Evolutionary conservation across 2,113 vertebrate species (phyloP).

Genomic region (Arvicanthis niloticus): DNA sequence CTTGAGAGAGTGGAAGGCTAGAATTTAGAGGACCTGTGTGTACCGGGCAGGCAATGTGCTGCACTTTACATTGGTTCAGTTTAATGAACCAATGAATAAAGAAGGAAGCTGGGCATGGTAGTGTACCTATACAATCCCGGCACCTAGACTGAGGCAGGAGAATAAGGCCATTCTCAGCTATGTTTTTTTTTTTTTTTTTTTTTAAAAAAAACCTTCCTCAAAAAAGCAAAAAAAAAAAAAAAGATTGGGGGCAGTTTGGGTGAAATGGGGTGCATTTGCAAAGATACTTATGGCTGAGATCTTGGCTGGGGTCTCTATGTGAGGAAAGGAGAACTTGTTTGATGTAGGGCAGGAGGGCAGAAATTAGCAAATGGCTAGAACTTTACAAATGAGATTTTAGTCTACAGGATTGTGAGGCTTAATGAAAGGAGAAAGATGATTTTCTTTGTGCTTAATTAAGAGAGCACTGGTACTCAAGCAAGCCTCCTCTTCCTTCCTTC

Average conservation of each 20-base stretch:
- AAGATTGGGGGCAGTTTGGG: not conserved
- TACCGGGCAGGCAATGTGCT: not conserved
- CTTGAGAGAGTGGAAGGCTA: not conserved
- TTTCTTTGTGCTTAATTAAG: not conserved
- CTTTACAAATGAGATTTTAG: not conserved
- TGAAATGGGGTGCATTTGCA: not conserved
- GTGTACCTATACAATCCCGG: not conserved
- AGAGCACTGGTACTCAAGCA: not conserved
- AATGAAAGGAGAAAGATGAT: not conserved
- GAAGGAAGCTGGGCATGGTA: not conserved
- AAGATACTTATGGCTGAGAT: not conserved
- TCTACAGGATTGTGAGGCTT: not conserved
- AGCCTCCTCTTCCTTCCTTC: not conserved
- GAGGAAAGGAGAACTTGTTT: not conserved
- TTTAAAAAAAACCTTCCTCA: not conserved
- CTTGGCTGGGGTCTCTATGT: not conserved
- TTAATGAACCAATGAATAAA: not conserved
- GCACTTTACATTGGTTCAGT: not conserved
- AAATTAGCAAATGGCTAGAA: not conserved
- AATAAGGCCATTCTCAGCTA: not conserved
- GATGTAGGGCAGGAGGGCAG: not conserved
- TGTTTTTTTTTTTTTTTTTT: no score
- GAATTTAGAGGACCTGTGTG: not conserved
- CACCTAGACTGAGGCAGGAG: not conserved
- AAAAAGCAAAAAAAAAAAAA: not conserved